phyloP scores from a whole-genome alignment of 2,113 vertebrate species.

The Lutjanus erythropterus region DNA sequence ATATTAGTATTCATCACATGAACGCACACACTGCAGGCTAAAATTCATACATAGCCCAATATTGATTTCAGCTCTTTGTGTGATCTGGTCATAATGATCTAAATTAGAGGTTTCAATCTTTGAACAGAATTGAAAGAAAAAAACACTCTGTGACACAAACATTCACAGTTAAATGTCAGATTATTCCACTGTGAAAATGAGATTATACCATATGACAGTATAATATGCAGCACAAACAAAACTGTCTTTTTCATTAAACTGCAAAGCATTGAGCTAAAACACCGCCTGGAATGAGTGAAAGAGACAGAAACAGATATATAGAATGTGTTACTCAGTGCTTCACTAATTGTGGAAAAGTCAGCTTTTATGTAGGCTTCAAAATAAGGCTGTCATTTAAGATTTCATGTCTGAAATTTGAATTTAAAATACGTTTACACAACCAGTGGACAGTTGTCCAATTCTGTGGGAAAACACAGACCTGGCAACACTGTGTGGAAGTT shows the following conservation, averaged over 20 bases:
- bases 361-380: not conserved
- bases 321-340: not conserved
- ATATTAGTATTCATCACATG: not conserved
- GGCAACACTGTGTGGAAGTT: too few relatives aligned
- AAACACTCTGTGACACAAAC: not conserved
- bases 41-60: not conserved
- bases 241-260: not conserved
- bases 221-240: not conserved
- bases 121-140: not conserved
- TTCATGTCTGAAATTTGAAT: too few relatives aligned
- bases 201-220: not conserved
- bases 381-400: not conserved
- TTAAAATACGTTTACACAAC: too few relatives aligned
- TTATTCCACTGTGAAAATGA: not conserved
- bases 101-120: not conserved
- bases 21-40: not conserved
- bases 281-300: not conserved
- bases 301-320: not conserved
- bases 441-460: too few relatives aligned
- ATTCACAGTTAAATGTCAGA: not conserved
- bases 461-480: too few relatives aligned
- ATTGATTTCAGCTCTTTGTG: not conserved
- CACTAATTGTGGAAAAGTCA: not conserved
- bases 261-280: not conserved
- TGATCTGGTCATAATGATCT: not conserved